Evolutionary conservation across 2,113 vertebrate genomes (phyloP).

Genomic region (Ctenomys sociabilis): DNA sequence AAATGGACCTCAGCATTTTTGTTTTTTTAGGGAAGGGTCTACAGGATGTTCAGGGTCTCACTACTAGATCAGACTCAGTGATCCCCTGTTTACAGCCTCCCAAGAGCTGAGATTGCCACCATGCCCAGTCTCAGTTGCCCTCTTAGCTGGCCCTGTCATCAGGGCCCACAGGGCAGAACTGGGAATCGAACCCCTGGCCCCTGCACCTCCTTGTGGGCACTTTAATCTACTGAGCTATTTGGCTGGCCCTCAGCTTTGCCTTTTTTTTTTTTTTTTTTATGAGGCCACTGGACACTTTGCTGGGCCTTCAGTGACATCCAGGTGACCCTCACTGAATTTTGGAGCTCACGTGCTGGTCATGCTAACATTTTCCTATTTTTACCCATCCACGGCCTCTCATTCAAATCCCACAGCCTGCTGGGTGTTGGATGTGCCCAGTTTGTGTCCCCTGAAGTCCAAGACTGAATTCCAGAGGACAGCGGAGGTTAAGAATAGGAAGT

Average conservation of each 20-base stretch:
- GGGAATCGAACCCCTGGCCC: no score
- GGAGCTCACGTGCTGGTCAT: fast-evolving
- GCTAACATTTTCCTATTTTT: not conserved
- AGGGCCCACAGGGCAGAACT: no score
- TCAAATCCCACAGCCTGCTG: not conserved
- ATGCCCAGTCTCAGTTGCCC: no score
- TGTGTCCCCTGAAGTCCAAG: not conserved
- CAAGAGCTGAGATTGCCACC: no score
- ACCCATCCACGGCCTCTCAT: not conserved
- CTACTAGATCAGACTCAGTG: no score
- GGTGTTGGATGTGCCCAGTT: not conserved
- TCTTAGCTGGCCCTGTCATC: no score
- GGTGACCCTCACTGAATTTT: constrained; percentile 70
- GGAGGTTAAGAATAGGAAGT: not conserved
- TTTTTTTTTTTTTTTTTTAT: not conserved
- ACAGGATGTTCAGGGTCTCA: no score
- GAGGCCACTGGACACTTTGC: constrained; percentile 76
- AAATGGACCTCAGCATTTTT: constrained; percentile 61
- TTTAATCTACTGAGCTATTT: no score
- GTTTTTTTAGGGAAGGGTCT: no score
- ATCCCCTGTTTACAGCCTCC: no score
- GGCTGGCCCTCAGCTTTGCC: no score
- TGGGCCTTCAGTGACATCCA: constrained; percentile 78
- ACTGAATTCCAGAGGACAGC: not conserved
- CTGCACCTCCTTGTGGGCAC: no score